Evolutionary conservation across 2,113 vertebrate genomes (phyloP).

Genomic region (Poecile atricapillus): DNA sequence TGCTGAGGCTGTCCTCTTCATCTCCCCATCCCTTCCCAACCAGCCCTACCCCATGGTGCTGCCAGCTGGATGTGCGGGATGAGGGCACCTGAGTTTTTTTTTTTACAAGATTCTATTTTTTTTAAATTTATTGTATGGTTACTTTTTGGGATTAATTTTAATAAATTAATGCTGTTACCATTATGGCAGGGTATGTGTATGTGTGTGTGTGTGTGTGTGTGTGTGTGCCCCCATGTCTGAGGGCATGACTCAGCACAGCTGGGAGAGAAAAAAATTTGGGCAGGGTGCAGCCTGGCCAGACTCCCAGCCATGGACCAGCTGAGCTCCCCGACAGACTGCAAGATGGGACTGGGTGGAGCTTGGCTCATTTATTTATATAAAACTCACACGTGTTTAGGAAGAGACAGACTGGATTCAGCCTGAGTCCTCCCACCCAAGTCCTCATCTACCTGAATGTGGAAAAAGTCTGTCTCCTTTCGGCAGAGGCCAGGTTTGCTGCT

Average conservation of each 20-base stretch:
- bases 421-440: not conserved
- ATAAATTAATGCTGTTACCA: conserved; percentile 73
- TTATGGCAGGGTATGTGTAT: not conserved
- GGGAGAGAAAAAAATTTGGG: not conserved
- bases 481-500: not conserved
- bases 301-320: not conserved
- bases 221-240: not conserved
- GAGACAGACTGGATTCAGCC: not conserved
- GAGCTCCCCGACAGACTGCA: fast-evolving
- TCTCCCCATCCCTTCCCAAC: not conserved
- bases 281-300: fast-evolving
- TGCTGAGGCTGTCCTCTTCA: not conserved
- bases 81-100: conserved; percentile 47
- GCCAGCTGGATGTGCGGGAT: conserved; percentile 28
- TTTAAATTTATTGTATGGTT: conserved; percentile 71
- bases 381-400: not conserved
- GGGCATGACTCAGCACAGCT: not conserved
- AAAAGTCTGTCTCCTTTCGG: conserved; percentile 28
- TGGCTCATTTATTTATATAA: not conserved
- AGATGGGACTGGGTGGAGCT: fast-evolving
- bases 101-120: conserved; percentile 75
- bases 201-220: not conserved
- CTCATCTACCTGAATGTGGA: conserved; percentile 54
- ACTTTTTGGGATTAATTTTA: conserved; percentile 72
- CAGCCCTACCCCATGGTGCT: conserved; percentile 24